Conservation (phyloP, 2,113 vertebrate genomes). For the Benitochromis conjunctus region DNA sequence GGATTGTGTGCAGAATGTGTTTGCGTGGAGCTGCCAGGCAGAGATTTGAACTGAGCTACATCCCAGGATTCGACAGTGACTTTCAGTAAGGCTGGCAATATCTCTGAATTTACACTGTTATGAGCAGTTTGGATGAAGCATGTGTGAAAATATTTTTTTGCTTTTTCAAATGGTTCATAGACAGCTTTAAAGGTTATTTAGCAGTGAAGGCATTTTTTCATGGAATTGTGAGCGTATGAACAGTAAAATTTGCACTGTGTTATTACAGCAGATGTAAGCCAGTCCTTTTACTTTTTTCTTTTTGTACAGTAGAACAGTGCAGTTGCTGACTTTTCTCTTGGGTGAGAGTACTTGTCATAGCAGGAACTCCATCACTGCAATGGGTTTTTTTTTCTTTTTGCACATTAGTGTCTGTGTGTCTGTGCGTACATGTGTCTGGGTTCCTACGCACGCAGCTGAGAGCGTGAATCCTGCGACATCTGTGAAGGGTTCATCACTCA, state of each 20-base stretch:
- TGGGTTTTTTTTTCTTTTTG: not conserved
- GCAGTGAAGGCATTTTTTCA: not conserved
- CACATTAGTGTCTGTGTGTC: not conserved
- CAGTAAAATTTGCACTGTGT: not conserved
- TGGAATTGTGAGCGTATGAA: not conserved
- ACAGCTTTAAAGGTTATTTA: not conserved
- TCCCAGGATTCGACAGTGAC: not conserved
- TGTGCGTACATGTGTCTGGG: not conserved
- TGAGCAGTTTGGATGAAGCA: not conserved
- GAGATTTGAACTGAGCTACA: slow-evolving; percentile 31
- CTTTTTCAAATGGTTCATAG: not conserved
- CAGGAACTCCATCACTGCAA: not conserved
- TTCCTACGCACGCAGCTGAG: not conserved
- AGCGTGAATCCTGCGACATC: slow-evolving; percentile 3
- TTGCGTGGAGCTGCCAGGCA: slow-evolving; percentile 23
- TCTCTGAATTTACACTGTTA: not conserved
- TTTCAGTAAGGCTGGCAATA: slow-evolving; percentile 22
- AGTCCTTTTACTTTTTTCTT: not conserved
- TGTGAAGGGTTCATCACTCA: slow-evolving; percentile 45
- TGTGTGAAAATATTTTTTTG: not conserved
- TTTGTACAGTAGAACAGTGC: not conserved
- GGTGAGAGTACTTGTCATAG: not conserved
- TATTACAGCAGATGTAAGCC: not conserved
- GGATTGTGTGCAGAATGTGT: slow-evolving; percentile 2
- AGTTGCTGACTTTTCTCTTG: not conserved